Conservation (phyloP, 2,888 invertebrate species). For the Plagodis dolabraria region DNA sequence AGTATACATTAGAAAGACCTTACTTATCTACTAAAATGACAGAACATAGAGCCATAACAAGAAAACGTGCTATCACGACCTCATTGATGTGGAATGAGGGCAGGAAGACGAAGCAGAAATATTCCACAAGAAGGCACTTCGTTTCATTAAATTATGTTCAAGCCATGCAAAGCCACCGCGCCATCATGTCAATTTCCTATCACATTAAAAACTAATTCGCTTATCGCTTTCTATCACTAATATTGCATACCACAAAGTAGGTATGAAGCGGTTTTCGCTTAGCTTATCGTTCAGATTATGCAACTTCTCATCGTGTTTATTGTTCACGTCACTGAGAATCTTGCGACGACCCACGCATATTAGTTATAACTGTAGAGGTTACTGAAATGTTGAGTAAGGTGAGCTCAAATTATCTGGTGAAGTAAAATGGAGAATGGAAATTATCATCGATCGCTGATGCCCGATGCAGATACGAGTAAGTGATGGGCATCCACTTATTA, state of each 20-base stretch:
- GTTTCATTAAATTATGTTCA: too few species aligned
- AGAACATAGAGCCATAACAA: too few species aligned
- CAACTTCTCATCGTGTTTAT: conserved; percentile 23
- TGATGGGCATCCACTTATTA: too few species aligned
- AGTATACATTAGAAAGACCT: too few species aligned
- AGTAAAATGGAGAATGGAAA: too few species aligned
- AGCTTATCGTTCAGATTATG: conserved; percentile 24
- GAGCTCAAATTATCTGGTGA: too few species aligned
- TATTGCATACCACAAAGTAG: conserved; percentile 13
- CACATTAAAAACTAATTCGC: conserved; percentile 14
- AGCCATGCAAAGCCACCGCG: background rate
- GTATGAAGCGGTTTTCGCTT: conserved; percentile 16
- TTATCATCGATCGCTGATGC: background rate
- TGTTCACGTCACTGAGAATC: conserved; percentile 25
- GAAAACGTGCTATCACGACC: too few species aligned
- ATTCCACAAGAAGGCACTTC: too few species aligned
- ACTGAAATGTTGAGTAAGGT: background rate
- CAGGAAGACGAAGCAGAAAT: too few species aligned
- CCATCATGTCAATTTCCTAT: background rate
- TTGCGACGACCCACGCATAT: conserved; percentile 12
- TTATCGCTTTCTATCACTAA: conserved; percentile 25
- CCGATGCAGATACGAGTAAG: too few species aligned
- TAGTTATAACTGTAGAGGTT: conserved; percentile 5
- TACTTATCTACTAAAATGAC: too few species aligned
- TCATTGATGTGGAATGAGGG: too few species aligned